Conservation (phyloP, 2,797 vertebrate genomes). For the Melopsittacus undulatus region DNA sequence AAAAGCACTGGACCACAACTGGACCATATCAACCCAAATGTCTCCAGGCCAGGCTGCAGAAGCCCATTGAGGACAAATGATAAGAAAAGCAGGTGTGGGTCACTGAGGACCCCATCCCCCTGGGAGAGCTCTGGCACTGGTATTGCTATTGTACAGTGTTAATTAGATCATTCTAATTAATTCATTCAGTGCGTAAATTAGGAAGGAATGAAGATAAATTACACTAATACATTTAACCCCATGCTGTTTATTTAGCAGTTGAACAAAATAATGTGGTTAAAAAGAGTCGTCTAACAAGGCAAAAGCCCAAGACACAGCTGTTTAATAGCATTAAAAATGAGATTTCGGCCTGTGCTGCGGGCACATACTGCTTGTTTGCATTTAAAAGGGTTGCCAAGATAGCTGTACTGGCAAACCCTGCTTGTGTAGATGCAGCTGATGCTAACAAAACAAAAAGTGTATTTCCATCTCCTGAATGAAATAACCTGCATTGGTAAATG, state of each 20-base stretch:
- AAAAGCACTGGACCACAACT: background rate
- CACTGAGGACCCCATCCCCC: background rate
- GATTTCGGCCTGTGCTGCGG: conserved; percentile 51
- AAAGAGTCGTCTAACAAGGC: conserved; percentile 69
- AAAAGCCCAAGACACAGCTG: conserved; percentile 70
- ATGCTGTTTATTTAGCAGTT: conserved; percentile 75
- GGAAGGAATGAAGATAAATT: conserved; percentile 79
- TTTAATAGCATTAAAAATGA: conserved; percentile 73
- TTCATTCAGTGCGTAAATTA: conserved; percentile 77
- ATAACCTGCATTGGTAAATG: background rate
- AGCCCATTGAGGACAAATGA: background rate
- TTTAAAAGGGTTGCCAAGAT: conserved; percentile 49
- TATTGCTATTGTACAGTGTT: conserved; percentile 59
- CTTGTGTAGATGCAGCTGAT: conserved; percentile 38
- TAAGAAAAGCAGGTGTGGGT: conserved; percentile 62
- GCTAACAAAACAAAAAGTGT: background rate
- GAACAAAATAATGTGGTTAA: conserved; percentile 76
- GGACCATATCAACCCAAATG: background rate
- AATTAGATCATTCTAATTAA: conserved; percentile 80
- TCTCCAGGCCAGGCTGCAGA: background rate
- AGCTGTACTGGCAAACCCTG: conserved; percentile 38
- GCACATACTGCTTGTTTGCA: conserved; percentile 49
- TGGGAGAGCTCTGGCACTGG: conserved; percentile 42
- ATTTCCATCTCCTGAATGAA: conserved; percentile 1
- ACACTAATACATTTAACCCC: conserved; percentile 78